Conservation (phyloP, 2,113 vertebrate species). For the Eulemur rufifrons region DNA sequence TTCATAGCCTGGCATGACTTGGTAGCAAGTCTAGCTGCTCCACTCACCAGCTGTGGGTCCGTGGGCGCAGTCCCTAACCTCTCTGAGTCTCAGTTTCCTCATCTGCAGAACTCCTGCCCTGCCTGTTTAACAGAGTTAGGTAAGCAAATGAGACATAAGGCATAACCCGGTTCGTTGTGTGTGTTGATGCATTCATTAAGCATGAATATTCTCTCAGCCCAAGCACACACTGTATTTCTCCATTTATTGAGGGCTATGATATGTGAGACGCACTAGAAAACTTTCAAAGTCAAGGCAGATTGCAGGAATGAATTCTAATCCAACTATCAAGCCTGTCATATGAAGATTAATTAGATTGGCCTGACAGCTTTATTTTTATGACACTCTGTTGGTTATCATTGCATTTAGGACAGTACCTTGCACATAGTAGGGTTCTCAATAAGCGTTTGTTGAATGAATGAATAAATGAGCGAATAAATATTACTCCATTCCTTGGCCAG, state of each 20-base stretch:
- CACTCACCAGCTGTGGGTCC: neutral
- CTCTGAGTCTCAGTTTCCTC: neutral
- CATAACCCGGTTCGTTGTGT: no score
- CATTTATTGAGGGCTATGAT: no score
- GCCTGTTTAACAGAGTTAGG: neutral
- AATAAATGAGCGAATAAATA: neutral
- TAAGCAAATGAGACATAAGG: neutral
- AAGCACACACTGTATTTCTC: neutral
- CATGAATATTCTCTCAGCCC: neutral
- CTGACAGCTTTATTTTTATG: neutral
- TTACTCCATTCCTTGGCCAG: neutral
- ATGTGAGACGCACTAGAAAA: neutral
- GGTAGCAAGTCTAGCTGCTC: neutral
- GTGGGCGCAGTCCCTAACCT: fast-evolving
- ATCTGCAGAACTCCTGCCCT: neutral
- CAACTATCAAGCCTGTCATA: neutral
- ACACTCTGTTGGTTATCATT: neutral
- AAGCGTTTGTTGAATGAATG: conserved; percentile 16
- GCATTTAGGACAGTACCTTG: neutral
- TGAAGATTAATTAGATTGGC: neutral
- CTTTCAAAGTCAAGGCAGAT: neutral
- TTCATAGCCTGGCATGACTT: neutral
- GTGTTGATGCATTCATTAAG: neutral
- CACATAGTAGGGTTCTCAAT: neutral
- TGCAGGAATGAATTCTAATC: neutral